These are phyloP conservation scores for Mesodorylaimus sp. DNA, from an alignment of 2,888 invertebrate species.

Conservation along the genomic window DNA sequence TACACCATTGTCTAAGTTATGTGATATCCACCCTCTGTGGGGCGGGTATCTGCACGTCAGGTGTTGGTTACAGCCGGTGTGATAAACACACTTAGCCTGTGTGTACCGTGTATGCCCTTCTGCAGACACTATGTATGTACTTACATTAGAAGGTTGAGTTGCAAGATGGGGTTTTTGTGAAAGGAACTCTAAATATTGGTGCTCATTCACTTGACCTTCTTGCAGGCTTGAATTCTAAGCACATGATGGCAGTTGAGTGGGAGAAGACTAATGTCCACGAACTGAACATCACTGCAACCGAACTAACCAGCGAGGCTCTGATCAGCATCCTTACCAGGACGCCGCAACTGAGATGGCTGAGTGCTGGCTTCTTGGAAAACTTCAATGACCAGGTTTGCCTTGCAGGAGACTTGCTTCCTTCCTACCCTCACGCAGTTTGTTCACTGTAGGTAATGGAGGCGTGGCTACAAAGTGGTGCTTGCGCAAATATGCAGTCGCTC, in stretches of 20 bases:
- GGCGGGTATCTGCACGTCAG: too few relatives aligned
- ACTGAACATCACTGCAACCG: slow-evolving; percentile 88
- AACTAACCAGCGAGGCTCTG: slow-evolving; percentile 76
- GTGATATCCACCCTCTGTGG: too few relatives aligned
- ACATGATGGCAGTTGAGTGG: slow-evolving; percentile 92
- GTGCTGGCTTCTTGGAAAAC: slow-evolving; percentile 89
- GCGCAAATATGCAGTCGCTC: slow-evolving; percentile 57
- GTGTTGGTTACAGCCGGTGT: too few relatives aligned
- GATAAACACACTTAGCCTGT: too few relatives aligned
- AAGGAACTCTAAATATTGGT: too few relatives aligned
- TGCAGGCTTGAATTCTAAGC: slow-evolving; percentile 66
- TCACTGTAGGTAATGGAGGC: slow-evolving; percentile 52
- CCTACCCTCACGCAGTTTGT: background rate
- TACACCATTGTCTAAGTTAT: background rate
- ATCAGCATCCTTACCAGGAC: slow-evolving; percentile 74
- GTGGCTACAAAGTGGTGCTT: slow-evolving; percentile 63
- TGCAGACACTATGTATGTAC: too few relatives aligned
- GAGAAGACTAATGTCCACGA: slow-evolving; percentile 77
- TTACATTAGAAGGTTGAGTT: too few relatives aligned
- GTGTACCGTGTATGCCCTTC: too few relatives aligned
- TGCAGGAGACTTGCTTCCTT: background rate
- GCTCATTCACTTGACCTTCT: too few relatives aligned
- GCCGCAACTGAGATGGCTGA: slow-evolving; percentile 64
- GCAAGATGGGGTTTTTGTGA: too few relatives aligned
- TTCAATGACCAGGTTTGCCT: slow-evolving; percentile 63